Conservation (phyloP, 2,113 vertebrate genomes). For the Hystrix brachyura region DNA sequence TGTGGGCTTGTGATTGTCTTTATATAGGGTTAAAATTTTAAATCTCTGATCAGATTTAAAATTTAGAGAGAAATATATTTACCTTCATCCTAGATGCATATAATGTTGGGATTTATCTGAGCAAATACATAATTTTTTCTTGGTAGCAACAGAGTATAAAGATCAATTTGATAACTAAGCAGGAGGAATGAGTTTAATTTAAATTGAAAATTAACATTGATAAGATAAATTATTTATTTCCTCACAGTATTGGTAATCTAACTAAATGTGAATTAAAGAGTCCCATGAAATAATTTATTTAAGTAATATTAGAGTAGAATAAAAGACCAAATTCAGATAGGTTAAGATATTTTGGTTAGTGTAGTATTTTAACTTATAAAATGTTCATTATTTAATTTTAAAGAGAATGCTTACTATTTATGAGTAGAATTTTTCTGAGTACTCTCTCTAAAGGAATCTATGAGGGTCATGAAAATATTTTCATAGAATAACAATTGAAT, state of each 20-base stretch:
- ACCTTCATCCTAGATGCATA: neutral
- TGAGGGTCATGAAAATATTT: neutral
- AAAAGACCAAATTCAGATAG: neutral
- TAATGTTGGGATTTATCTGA: neutral
- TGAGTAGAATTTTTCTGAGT: conserved; percentile 5
- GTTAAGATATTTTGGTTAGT: neutral
- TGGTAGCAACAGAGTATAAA: neutral
- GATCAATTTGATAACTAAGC: neutral
- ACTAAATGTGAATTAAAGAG: conserved; percentile 46
- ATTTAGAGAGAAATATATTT: conserved; percentile 26
- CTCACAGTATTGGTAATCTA: neutral
- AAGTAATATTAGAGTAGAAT: neutral
- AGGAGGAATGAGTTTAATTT: neutral
- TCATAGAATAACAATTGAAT: neutral
- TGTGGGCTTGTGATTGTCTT: conserved; percentile 47
- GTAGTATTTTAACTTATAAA: neutral
- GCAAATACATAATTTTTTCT: neutral
- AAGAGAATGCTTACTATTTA: neutral
- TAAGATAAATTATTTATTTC: neutral
- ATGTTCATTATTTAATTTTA: conserved; percentile 11
- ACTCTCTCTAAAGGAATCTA: neutral
- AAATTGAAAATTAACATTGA: conserved; percentile 37
- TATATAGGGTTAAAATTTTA: conserved; percentile 26
- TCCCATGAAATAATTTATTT: neutral
- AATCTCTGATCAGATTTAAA: conserved; percentile 64